Evolutionary conservation across 2,797 vertebrate species (phyloP), one percentile per base, ranked within the genome.

Genomic region (Falco novaeseelandiae): DNA sequence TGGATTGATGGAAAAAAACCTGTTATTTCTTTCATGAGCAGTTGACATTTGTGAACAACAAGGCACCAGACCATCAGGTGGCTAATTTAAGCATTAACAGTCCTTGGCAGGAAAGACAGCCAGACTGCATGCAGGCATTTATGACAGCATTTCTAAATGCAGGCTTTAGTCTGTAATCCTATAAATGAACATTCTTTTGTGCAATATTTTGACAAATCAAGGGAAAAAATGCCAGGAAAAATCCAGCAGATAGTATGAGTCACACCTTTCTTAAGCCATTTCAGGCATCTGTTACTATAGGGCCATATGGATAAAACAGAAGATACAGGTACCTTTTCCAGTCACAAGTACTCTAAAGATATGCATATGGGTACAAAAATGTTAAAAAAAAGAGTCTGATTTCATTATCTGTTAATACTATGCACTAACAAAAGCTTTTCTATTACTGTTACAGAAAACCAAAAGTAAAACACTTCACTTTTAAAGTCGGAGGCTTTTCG

Each of bases 141-240:
- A 94, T 94, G 94, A 97, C 89, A 98, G 94, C 87, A 76, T 96
- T 96, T 96, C 97, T 83, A 98, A 98, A 97, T 93, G 88, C 61
- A 97, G 73, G 84, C 86, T 96, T 96, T 92, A 93, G 96, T 97
- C 96, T 97, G 87, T 96, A 97, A 98, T 87, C 78, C 87, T 94
- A 95, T 93, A 96, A 97, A 96, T 97, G 97, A 97, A 89, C 91
- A 97, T 93, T 95, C 85, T 97, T 97, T 98, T 97, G 94, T 95
- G 87, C 92, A 96, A 97, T 96, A 96, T 97, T 98, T 97, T 98
- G 97, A 98, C 88, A 97, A 98, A 97, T 73, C 76, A 69, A 65
- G 70, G 85, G 96, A 96, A 93, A 95, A 95, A 97, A 95, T 95
- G 97, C 94, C 96, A 96, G 95, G 79, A 97, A 97, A 97, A 96